Conservation (phyloP, 2,797 vertebrate genomes). For the Ctenosaura bakeri region DNA sequence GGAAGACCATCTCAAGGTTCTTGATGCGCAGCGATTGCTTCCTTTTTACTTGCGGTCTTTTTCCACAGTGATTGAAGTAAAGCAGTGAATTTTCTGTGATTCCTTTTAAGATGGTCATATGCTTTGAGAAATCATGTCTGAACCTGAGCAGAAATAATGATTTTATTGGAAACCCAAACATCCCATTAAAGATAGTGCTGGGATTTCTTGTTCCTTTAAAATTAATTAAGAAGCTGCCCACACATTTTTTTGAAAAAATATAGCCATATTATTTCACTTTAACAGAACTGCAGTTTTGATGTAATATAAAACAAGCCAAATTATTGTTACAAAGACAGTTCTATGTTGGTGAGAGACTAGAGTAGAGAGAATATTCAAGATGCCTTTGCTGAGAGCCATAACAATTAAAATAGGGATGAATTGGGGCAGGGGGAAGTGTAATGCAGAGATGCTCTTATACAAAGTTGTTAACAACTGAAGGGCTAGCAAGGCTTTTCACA, state of each 20-base stretch:
- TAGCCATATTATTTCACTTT: background rate
- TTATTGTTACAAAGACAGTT: background rate
- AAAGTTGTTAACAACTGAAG: background rate
- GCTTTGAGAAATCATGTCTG: constrained; percentile 10
- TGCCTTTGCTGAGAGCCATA: background rate
- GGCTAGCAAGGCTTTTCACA: background rate
- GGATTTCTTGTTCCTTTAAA: background rate
- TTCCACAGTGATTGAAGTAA: constrained; percentile 2
- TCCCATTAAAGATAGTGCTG: background rate
- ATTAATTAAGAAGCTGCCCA: background rate
- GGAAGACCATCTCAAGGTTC: background rate
- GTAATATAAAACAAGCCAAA: background rate
- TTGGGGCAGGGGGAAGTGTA: background rate
- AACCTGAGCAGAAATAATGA: background rate
- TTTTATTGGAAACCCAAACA: background rate
- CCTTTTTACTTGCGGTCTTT: background rate
- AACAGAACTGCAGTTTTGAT: background rate
- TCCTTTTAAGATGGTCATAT: background rate
- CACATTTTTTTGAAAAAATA: background rate
- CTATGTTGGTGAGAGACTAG: background rate
- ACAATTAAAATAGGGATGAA: background rate
- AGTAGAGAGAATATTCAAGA: background rate
- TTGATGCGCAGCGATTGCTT: background rate
- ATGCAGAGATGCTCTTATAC: background rate
- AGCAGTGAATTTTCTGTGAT: background rate